phyloP scores from a whole-genome alignment of 2,888 invertebrate genomes.

The Heteromurus nitidus region DNA sequence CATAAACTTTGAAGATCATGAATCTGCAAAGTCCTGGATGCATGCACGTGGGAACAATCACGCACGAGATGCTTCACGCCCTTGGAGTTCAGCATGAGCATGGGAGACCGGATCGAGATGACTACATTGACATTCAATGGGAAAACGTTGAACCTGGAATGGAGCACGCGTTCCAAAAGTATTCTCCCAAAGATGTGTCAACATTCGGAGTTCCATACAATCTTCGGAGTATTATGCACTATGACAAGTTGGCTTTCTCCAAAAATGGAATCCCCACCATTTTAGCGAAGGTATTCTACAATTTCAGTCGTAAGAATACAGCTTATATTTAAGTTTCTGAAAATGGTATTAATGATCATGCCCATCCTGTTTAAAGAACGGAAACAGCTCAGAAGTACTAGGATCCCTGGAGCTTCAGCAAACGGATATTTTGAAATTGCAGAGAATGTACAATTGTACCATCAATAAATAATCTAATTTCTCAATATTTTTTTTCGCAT shows the following conservation, averaged over 20 bases:
- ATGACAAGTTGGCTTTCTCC: slow-evolving; percentile 37
- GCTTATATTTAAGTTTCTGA: background rate
- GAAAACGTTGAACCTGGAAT: background rate
- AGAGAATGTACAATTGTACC: slow-evolving; percentile 56
- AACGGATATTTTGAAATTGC: slow-evolving; percentile 49
- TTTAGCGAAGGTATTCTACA: slow-evolving; percentile 45
- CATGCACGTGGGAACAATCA: slow-evolving; percentile 33
- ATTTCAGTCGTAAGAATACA: background rate
- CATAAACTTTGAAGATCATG: background rate
- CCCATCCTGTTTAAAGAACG: slow-evolving; percentile 1
- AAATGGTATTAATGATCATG: background rate
- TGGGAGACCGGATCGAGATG: slow-evolving; percentile 59
- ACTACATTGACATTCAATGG: slow-evolving; percentile 54
- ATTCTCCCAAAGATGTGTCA: background rate
- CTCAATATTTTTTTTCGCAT: background rate
- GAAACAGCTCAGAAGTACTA: slow-evolving; percentile 18
- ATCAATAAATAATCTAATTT: background rate
- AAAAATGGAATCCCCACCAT: slow-evolving; percentile 54
- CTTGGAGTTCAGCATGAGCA: slow-evolving; percentile 66
- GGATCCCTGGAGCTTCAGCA: slow-evolving; percentile 26
- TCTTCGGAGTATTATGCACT: slow-evolving; percentile 59
- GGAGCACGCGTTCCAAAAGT: slow-evolving; percentile 16
- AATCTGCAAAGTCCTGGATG: slow-evolving; percentile 27
- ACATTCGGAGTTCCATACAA: slow-evolving; percentile 54
- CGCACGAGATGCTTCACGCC: slow-evolving; percentile 56